phyloP scores from a whole-genome alignment of 2,888 invertebrate genomes.

The Ganaspis brasiliensis region DNA sequence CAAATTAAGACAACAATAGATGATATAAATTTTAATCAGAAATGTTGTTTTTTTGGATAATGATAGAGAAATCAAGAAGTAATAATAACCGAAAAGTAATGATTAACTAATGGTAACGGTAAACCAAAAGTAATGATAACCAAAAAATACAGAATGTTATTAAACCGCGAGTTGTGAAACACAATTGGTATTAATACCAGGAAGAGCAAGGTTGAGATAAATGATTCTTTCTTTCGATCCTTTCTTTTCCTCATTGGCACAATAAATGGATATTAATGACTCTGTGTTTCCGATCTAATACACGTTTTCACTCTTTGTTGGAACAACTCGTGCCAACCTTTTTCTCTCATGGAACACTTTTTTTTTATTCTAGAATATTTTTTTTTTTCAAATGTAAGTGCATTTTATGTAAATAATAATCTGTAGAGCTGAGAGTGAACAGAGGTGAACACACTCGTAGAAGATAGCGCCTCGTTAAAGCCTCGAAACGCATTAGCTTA shows the following conservation, averaged over 20 bases:
- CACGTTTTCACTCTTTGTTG: constrained; percentile 48
- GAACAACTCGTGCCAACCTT: too few relatives aligned
- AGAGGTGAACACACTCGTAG: constrained; percentile 71
- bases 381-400: constrained; percentile 61
- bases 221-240: constrained; percentile 67
- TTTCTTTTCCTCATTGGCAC: constrained; percentile 66
- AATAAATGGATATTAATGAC: constrained; percentile 78
- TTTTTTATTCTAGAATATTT: constrained; percentile 47
- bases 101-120: too few relatives aligned
- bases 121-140: too few relatives aligned
- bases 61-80: too few relatives aligned
- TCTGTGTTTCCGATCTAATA: background rate
- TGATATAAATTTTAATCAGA: too few relatives aligned
- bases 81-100: too few relatives aligned
- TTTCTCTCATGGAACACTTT: background rate
- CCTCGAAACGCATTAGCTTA: constrained; percentile 78
- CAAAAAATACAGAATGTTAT: too few relatives aligned
- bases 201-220: too few relatives aligned
- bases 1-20: too few relatives aligned
- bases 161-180: constrained; percentile 63
- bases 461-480: constrained; percentile 75
- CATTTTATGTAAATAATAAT: constrained; percentile 77
- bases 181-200: constrained; percentile 78
- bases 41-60: too few relatives aligned
- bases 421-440: constrained; percentile 70